Percentiles rank a stretch among this genome's conserved stretches.
These are phyloP conservation scores for Phyllotreta striolata DNA, from an alignment of 2,888 invertebrate species.

Conservation along the genomic window DNA sequence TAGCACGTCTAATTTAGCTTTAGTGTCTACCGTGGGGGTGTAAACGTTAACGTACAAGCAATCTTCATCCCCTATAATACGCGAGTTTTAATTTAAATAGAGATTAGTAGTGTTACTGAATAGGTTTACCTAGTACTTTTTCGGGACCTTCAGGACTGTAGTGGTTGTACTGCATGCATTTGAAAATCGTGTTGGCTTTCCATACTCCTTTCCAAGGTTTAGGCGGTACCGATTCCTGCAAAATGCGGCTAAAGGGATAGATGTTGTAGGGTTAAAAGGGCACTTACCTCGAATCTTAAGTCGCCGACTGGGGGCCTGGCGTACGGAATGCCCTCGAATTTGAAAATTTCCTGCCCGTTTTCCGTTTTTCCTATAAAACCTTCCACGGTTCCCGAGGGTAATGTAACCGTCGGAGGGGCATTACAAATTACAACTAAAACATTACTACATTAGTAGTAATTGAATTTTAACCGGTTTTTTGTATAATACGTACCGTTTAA, in stretches of 20 bases:
- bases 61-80: slow-evolving; percentile 69
- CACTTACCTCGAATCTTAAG: slow-evolving; percentile 64
- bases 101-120: background rate
- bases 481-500: too few relatives aligned
- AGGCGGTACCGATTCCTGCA: slow-evolving; percentile 61
- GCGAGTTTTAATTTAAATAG: background rate
- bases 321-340: slow-evolving; percentile 73
- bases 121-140: slow-evolving; percentile 41
- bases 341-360: slow-evolving; percentile 61
- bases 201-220: slow-evolving; percentile 72
- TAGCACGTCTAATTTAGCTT: slow-evolving; percentile 67
- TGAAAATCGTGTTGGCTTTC: slow-evolving; percentile 68
- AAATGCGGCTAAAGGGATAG: slow-evolving; percentile 1
- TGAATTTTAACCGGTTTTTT: too few relatives aligned
- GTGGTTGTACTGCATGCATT: slow-evolving; percentile 58
- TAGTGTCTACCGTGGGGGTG: slow-evolving; percentile 63
- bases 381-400: slow-evolving; percentile 34
- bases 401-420: slow-evolving; percentile 24
- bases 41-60: slow-evolving; percentile 73
- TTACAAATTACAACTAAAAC: slow-evolving; percentile 17
- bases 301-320: slow-evolving; percentile 72
- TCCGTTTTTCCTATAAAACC: slow-evolving; percentile 32
- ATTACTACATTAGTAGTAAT: background rate
- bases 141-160: slow-evolving; percentile 36
- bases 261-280: background rate